Evolutionary conservation across 2,888 invertebrate genomes (phyloP).

Genomic region (Nomada ferruginata): DNA sequence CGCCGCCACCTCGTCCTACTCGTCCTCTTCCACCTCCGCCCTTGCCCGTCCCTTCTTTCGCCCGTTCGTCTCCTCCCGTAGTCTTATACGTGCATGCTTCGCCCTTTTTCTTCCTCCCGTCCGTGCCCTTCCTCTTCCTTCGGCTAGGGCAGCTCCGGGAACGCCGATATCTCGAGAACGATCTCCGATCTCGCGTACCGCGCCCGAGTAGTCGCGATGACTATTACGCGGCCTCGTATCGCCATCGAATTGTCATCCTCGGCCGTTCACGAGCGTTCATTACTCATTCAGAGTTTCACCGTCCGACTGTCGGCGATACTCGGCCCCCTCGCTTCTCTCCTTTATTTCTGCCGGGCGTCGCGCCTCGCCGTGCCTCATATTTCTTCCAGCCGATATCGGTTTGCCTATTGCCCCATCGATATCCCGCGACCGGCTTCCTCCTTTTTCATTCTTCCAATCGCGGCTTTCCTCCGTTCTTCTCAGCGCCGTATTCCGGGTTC

Average conservation of each 20-base stretch:
- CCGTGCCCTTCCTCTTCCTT: slow-evolving; percentile 52
- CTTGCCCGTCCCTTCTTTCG: slow-evolving; percentile 47
- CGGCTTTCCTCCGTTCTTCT: slow-evolving; percentile 26
- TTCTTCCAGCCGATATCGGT: slow-evolving; percentile 25
- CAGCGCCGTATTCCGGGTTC: slow-evolving; percentile 38
- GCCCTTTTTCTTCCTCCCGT: slow-evolving; percentile 58
- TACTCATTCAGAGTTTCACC: slow-evolving; percentile 31
- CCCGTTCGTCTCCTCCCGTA: slow-evolving; percentile 37
- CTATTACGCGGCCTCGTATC: slow-evolving; percentile 46
- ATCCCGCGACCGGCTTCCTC: slow-evolving; percentile 14
- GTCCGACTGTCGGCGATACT: slow-evolving; percentile 19
- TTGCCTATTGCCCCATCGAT: slow-evolving; percentile 21
- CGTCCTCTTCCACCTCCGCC: slow-evolving; percentile 44
- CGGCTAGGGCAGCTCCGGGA: slow-evolving; percentile 58
- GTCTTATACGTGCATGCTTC: slow-evolving; percentile 60
- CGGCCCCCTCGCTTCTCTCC: background rate
- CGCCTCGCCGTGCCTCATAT: slow-evolving; percentile 13
- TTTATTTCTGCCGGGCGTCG: background rate
- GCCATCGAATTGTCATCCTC: slow-evolving; percentile 19
- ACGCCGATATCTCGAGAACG: slow-evolving; percentile 60
- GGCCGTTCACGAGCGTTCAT: slow-evolving; percentile 20
- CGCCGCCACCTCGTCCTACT: slow-evolving; percentile 56
- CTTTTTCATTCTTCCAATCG: slow-evolving; percentile 41
- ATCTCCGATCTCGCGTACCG: slow-evolving; percentile 56
- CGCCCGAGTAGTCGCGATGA: slow-evolving; percentile 29